Evolutionary conservation across 2,888 invertebrate genomes (phyloP).

Genomic region (Tetanocera ferruginea): DNA sequence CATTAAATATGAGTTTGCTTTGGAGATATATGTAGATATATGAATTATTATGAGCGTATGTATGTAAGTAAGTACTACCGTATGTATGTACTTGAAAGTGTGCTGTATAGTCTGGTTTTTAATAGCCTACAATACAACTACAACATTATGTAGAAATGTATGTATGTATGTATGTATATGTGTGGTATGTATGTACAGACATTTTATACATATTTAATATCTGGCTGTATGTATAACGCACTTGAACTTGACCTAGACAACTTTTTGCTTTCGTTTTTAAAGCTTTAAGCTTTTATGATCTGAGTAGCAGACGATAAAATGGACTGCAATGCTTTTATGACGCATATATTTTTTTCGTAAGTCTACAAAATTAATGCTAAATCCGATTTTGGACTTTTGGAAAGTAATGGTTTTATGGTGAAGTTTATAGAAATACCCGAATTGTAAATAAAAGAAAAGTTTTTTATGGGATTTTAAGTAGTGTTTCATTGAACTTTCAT

Average conservation of each 20-base stretch:
- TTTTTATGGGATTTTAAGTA: too few relatives aligned
- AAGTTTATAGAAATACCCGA: too few relatives aligned
- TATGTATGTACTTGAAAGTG: neutral
- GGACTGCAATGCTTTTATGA: too few relatives aligned
- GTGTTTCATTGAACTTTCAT: too few relatives aligned
- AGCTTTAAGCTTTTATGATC: slow-evolving; percentile 5
- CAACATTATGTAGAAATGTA: neutral
- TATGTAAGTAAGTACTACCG: neutral
- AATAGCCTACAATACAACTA: neutral
- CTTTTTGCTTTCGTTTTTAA: slow-evolving; percentile 6
- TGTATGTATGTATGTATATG: neutral
- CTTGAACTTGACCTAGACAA: slow-evolving; percentile 38
- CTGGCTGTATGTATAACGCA: slow-evolving; percentile 26
- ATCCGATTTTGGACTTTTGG: too few relatives aligned
- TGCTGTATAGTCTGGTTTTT: too few relatives aligned
- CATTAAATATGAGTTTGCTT: neutral
- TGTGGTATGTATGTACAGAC: neutral
- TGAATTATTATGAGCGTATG: neutral
- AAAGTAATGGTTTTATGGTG: too few relatives aligned
- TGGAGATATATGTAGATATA: neutral
- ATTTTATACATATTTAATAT: slow-evolving; percentile 15
- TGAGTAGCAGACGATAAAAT: neutral
- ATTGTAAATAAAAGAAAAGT: too few relatives aligned
- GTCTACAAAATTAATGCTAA: too few relatives aligned
- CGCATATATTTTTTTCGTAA: too few relatives aligned